Percentiles rank a stretch among this genome's conserved stretches.
Evolutionary conservation across 2,888 invertebrate species (phyloP).

Genomic region (Choreutis nemorana): DNA sequence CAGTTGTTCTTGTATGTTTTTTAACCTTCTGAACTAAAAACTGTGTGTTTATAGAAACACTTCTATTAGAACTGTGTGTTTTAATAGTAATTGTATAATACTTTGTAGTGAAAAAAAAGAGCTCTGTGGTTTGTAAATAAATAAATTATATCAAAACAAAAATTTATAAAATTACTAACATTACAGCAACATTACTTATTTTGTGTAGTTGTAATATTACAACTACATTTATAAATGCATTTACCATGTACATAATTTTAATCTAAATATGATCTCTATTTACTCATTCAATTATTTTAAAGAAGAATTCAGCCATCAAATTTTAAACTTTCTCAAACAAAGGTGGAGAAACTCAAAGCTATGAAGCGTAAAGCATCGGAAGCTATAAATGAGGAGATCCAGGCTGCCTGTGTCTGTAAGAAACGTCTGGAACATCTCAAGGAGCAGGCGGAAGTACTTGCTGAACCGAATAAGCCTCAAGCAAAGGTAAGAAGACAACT

Average conservation of each 20-base stretch:
- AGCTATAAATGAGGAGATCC: slow-evolving; percentile 89
- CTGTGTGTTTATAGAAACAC: too few species aligned
- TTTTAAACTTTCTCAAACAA: slow-evolving; percentile 1
- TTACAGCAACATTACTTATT: not conserved
- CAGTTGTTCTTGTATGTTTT: not conserved
- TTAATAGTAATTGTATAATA: too few species aligned
- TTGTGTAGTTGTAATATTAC: not conserved
- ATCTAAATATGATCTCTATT: too few species aligned
- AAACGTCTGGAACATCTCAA: slow-evolving; percentile 92
- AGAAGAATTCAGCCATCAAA: too few species aligned
- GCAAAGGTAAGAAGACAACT: slow-evolving; percentile 9
- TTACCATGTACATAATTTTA: too few species aligned
- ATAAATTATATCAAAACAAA: too few species aligned
- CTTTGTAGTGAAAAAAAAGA: too few species aligned
- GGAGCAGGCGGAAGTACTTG: slow-evolving; percentile 65
- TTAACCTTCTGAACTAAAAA: not conserved
- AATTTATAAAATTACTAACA: too few species aligned
- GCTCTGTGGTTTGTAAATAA: too few species aligned
- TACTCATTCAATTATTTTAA: too few species aligned
- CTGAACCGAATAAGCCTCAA: slow-evolving; percentile 29
- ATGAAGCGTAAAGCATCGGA: slow-evolving; percentile 95
- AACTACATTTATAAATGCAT: too few species aligned
- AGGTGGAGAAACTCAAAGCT: slow-evolving; percentile 85
- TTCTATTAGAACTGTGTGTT: too few species aligned
- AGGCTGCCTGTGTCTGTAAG: slow-evolving; percentile 91